phyloP scores from a whole-genome alignment of 2,888 invertebrate genomes.

The Sthenelais limicola region DNA sequence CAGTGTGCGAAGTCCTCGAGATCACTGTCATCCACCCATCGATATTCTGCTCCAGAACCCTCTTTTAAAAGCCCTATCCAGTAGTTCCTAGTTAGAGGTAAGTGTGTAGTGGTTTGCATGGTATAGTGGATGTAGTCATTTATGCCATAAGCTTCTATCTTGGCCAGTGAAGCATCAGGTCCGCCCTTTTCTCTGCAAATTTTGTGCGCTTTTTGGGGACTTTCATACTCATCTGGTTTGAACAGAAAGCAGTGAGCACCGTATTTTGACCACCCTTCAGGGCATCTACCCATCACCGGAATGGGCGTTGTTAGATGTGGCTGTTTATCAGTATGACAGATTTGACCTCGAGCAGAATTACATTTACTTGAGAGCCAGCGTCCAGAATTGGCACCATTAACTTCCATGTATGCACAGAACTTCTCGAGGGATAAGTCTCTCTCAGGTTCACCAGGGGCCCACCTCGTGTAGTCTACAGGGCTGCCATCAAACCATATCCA shows the following conservation, averaged over 20 bases:
- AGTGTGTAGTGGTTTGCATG: background rate
- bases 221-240: slow-evolving; percentile 31
- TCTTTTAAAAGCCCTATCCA: slow-evolving; percentile 1
- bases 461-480: slow-evolving; percentile 42
- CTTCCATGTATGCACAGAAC: background rate
- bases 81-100: slow-evolving; percentile 2
- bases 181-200: slow-evolving; percentile 30
- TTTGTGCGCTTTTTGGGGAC: slow-evolving; percentile 40
- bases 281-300: slow-evolving; percentile 39
- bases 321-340: slow-evolving; percentile 7
- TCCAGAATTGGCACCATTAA: background rate
- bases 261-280: slow-evolving; percentile 42
- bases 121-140: background rate
- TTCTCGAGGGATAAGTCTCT: background rate
- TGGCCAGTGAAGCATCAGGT: background rate
- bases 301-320: slow-evolving; percentile 9
- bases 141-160: background rate
- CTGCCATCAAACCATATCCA: slow-evolving; percentile 42
- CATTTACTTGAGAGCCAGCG: background rate
- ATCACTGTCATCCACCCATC: slow-evolving; percentile 6
- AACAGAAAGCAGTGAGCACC: slow-evolving; percentile 45
- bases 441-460: slow-evolving; percentile 45
- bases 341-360: too few relatives aligned
- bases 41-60: background rate
- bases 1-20: background rate